Conservation (phyloP, 2,888 invertebrate genomes). For the Andrena flavipes region DNA sequence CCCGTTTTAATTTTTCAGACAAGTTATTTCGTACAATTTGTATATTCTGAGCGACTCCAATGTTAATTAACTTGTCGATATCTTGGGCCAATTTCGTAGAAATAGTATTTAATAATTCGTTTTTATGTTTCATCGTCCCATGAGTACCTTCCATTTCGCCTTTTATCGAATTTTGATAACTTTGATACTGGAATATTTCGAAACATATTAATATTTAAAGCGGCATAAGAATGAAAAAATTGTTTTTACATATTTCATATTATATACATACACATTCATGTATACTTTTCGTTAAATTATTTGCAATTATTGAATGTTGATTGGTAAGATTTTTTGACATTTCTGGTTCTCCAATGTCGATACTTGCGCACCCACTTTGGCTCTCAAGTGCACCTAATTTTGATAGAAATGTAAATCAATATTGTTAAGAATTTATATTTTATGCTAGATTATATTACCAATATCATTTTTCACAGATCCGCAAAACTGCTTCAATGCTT, state of each 20-base stretch:
- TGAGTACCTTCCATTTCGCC: slow-evolving; percentile 67
- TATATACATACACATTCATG: slow-evolving; percentile 72
- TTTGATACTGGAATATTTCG: slow-evolving; percentile 67
- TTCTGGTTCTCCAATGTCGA: slow-evolving; percentile 69
- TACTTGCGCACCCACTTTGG: slow-evolving; percentile 59
- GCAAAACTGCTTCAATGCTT: slow-evolving; percentile 76
- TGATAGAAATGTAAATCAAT: slow-evolving; percentile 10
- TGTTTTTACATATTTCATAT: slow-evolving; percentile 1
- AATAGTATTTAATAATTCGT: slow-evolving; percentile 64
- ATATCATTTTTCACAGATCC: slow-evolving; percentile 70
- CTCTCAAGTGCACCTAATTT: slow-evolving; percentile 63
- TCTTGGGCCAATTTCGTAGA: slow-evolving; percentile 70
- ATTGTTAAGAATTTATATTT: slow-evolving; percentile 1
- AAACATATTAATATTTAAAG: slow-evolving; percentile 20
- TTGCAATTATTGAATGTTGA: slow-evolving; percentile 61
- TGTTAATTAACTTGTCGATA: slow-evolving; percentile 74
- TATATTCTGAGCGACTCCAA: slow-evolving; percentile 76
- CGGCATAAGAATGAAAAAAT: slow-evolving; percentile 11
- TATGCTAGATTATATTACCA: slow-evolving; percentile 37
- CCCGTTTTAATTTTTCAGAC: slow-evolving; percentile 71
- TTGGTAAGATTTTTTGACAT: slow-evolving; percentile 72
- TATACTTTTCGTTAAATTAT: slow-evolving; percentile 68
- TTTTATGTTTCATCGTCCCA: slow-evolving; percentile 69
- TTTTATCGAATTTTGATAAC: slow-evolving; percentile 75
- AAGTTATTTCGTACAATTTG: slow-evolving; percentile 68